Base-by-base conservation (phyloP, 1,140 invertebrate species). In the Mercenaria mercenaria region DNA sequence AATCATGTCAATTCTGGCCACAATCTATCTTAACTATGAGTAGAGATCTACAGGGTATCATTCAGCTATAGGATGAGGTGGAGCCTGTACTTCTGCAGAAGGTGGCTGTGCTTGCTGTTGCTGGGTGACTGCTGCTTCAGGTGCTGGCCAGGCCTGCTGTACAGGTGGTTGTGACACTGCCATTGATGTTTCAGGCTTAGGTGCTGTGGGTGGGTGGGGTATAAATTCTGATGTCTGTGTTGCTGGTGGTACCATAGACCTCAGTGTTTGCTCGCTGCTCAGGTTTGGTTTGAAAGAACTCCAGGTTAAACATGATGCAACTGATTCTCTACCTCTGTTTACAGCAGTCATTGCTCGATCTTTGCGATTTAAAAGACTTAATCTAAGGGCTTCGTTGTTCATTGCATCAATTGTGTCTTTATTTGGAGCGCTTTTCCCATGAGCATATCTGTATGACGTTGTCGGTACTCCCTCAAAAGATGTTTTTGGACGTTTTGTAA, bases 281-380 rank as follows among this genome's bases (percentile, higher is more conserved):
- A 56, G 39, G 26, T 83, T 47, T 52, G 76, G 84, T 29, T 80
- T 77, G 15, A 91, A 88, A 8, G 84, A 64, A 67, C 92, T 77
- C 95, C 95, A 95, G 39, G 87, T 93, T 76, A 95, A 64, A 80
- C 95, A 95, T 18, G 93, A 93, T 3, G 95, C 95, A 11, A 95
- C 95, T 15, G 91, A 93, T 79, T 95, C 95, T 37, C 94, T 84
- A 15, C 86, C 82, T 8, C 72, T 39, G 8, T 88, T 82, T 59
- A 91, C 83, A 13, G 91, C 90, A 15, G 91, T 83, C 90, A 93
- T 93, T n/a, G 93, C 92, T 56, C 93, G 88, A 20, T 91, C 87
- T 91, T 91, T 92, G 23, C 92, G 74, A 76, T 89, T 90, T 29
- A 92, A 77, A 41, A 93, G 50, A 84, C 93, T 92, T 88, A 94